Base-by-base conservation (phyloP, 2,888 invertebrate species). In the Nasonovia ribisnigri region DNA sequence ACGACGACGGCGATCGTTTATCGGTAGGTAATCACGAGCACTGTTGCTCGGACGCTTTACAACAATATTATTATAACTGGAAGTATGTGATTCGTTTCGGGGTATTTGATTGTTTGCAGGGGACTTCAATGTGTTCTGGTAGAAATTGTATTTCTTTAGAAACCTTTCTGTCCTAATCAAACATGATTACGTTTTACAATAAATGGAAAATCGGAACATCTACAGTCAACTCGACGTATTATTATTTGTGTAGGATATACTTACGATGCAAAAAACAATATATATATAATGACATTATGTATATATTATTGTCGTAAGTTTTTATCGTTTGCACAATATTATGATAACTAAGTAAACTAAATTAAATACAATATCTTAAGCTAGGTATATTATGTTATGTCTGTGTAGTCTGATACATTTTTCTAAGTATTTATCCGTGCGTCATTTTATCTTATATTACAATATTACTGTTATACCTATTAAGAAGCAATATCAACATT, bases 111-210 rank as follows among this genome's bases (percentile, higher is more conserved):
- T 92, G 46, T 92, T 92, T 86, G 86, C 91, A 26, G 8, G 11
- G n/a, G 46, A 92, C 91, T 92, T 60, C n/a, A 60, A 26, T 60
- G 43, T 91, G 51, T 60, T 60, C 46, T 26, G 57, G 60, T 29
- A 24, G 91, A 20, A 51, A 91, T 86, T 60, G 51, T 60, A 46
- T 86, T 92, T 86, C 60, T 86, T 60, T 60, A 36, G 86, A 91
- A 92, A 84, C 86, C 91, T 26, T 60, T 86, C 86, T n/a, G 57
- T 87, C 86, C 91, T 86, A 92, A 92, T 86, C 91, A 92, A 86
- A 92, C 86, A 92, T 46, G 84, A 92, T 86, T 86, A 92, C 91
- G 60, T 87, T 92, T 84, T 60, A 46, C 46, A 26, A 57, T 46
- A 36, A 87, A 92, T 26, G 13, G 60, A 87, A 86, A 91, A 36